Conservation (phyloP, 2,113 vertebrate genomes). For the Amblyornis subalaris region DNA sequence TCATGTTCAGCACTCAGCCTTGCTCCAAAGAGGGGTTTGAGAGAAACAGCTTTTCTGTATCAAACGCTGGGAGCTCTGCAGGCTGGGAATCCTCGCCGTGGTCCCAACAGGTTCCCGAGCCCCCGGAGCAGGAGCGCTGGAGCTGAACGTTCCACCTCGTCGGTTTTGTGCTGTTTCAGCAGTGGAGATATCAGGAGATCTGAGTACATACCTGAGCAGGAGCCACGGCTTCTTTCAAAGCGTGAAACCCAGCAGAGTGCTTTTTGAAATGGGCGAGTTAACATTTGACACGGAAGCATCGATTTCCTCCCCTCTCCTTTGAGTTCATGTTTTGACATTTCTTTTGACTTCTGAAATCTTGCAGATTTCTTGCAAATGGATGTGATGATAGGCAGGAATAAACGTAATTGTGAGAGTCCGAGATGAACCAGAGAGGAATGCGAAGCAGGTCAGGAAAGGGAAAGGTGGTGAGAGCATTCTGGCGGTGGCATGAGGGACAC, state of each 20-base stretch:
- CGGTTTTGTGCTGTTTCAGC: background rate
- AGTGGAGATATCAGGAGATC: background rate
- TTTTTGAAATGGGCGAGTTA: background rate
- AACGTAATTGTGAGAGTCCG: background rate
- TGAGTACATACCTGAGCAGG: background rate
- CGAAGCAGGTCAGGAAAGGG: background rate
- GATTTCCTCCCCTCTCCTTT: background rate
- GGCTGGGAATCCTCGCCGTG: background rate
- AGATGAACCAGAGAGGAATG: background rate
- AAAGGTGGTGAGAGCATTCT: background rate
- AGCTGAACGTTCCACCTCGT: accelerated
- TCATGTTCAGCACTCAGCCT: background rate
- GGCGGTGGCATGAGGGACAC: background rate
- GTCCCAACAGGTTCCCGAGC: background rate
- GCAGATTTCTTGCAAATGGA: background rate
- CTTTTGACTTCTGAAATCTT: background rate
- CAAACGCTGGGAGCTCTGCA: background rate
- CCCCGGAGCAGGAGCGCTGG: background rate
- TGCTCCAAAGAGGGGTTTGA: background rate
- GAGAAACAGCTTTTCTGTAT: background rate
- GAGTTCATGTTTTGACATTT: background rate
- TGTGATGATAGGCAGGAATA: background rate
- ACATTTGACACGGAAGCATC: background rate
- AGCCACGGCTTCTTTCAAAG: background rate
- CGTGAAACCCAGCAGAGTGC: background rate